Conservation (phyloP, 2,113 vertebrate species). For the Dasyornis broadbenti region DNA sequence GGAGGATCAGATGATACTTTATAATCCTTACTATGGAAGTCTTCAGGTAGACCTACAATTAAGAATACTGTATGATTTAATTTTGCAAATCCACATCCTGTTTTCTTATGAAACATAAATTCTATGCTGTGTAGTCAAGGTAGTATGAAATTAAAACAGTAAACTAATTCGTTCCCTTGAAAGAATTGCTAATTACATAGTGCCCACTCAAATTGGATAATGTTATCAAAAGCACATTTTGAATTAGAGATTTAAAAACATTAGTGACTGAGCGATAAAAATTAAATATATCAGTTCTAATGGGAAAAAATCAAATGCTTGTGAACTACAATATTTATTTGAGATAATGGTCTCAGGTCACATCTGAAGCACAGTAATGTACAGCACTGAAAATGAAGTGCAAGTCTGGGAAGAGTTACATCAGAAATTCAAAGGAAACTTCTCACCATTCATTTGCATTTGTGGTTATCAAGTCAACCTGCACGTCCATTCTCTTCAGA, state of each 20-base stretch:
- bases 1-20: slow-evolving; percentile 76
- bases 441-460: neutral
- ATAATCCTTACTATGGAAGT: slow-evolving; percentile 84
- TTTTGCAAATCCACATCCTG: neutral
- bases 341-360: neutral
- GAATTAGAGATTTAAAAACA: neutral
- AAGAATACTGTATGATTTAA: neutral
- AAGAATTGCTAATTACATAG: neutral
- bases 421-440: neutral
- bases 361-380: neutral
- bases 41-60: slow-evolving; percentile 82
- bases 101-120: neutral
- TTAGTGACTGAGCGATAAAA: neutral
- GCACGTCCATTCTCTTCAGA: neutral
- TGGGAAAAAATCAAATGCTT: neutral
- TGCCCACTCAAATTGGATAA: neutral
- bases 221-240: neutral
- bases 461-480: neutral
- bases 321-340: neutral
- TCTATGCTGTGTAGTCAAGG: neutral
- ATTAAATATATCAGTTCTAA: neutral
- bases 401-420: neutral
- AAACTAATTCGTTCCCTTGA: neutral
- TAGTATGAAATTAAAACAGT: neutral
- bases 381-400: neutral